Evolutionary conservation across 2,113 vertebrate species (phyloP).

Genomic region (Anas platyrhynchos): DNA sequence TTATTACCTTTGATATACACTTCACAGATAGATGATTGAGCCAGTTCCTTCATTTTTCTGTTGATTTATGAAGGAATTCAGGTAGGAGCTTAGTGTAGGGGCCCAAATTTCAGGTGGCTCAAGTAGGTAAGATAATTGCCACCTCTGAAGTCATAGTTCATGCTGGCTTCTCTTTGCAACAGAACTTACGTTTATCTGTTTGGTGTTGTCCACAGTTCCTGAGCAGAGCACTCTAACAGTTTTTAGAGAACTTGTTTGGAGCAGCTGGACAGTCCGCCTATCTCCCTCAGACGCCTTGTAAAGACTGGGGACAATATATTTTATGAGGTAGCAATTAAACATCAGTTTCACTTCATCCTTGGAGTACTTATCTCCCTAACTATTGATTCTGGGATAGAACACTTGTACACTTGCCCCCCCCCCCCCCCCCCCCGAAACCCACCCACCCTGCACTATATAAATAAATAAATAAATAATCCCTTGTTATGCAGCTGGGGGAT

Average conservation of each 20-base stretch:
- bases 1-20: neutral
- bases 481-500: neutral
- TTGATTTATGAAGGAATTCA: neutral
- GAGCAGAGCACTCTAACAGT: neutral
- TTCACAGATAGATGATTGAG: too few species aligned
- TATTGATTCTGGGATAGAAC: neutral
- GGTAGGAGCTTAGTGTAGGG: neutral
- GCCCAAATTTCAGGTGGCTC: neutral
- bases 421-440: too few species aligned
- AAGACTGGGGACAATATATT: neutral
- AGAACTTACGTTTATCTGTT: neutral
- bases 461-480: too few species aligned
- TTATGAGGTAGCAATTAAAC: neutral
- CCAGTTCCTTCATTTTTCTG: neutral
- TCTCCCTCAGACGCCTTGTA: neutral
- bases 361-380: neutral
- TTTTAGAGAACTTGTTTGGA: neutral
- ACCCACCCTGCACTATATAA: neutral
- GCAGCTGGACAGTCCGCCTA: neutral
- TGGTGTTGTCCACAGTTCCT: neutral
- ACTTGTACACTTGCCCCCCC: neutral
- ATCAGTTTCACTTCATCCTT: neutral
- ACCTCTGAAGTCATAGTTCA: neutral
- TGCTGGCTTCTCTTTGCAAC: neutral
- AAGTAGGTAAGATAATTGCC: neutral